These are phyloP conservation scores for Leucoma salicis DNA, from an alignment of 2,888 invertebrate genomes.

Conservation along the genomic window DNA sequence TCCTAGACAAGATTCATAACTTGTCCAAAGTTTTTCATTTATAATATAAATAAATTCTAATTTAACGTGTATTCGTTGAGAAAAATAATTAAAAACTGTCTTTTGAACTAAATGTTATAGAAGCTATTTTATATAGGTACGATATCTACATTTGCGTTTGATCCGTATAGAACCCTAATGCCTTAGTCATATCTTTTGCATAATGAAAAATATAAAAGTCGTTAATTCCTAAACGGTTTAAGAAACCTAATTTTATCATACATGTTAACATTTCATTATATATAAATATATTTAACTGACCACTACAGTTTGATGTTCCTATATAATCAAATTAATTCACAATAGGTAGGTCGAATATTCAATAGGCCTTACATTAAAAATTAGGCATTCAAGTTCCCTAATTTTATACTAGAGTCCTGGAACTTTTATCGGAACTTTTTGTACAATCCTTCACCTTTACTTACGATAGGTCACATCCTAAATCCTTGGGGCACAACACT, in stretches of 20 bases:
- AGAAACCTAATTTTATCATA: constrained; percentile 78
- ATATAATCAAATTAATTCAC: constrained; percentile 35
- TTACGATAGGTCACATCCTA: constrained; percentile 33
- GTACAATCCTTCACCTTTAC: constrained; percentile 34
- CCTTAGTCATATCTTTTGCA: constrained; percentile 74
- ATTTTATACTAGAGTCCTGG: constrained; percentile 33
- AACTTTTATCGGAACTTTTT: constrained; percentile 34
- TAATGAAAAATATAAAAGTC: constrained; percentile 78
- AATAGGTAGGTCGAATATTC: constrained; percentile 68
- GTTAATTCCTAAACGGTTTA: constrained; percentile 75
- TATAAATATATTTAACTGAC: constrained; percentile 65
- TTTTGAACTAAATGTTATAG: constrained; percentile 68
- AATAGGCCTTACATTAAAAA: constrained; percentile 73
- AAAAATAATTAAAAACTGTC: constrained; percentile 60
- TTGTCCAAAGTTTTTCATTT: constrained; percentile 65
- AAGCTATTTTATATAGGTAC: constrained; percentile 67
- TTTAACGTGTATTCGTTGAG: constrained; percentile 53
- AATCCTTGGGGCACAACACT: constrained; percentile 50
- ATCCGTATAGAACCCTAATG: constrained; percentile 52
- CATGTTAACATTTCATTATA: constrained; percentile 75
- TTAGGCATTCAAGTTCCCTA: constrained; percentile 69
- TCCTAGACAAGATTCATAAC: constrained; percentile 72
- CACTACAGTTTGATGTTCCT: constrained; percentile 50
- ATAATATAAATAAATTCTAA: constrained; percentile 74
- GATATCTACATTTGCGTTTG: constrained; percentile 58